Base-by-base conservation (phyloP, 1,140 invertebrate species). In the Diorhabda sublineata region DNA sequence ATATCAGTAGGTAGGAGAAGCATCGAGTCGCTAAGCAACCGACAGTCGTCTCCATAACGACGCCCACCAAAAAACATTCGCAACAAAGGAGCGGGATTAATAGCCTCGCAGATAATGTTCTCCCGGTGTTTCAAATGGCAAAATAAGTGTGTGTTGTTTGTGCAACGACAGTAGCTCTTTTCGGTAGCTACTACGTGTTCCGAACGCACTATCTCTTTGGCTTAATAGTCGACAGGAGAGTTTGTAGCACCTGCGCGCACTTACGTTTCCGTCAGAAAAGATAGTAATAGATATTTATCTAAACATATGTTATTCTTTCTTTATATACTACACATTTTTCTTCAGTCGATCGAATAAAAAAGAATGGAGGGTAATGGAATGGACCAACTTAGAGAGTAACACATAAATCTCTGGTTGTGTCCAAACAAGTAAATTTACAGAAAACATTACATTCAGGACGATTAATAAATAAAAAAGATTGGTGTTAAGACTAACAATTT, bases 81-180 rank as follows among this genome's bases (percentile, higher is more conserved):
- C 70, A 77, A 78, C 77, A 78, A 78, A 77, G 77, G 73, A 78
- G 71, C 73, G 71, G 76, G 77, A 78, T 78, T 78, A 78, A 78
- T 78, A 76, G 77, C 75, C 75, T 74, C 72, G 71, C 72, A 75
- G 77, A 77, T 78, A 77, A 78, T 78, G 76, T 72, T 71, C 71
- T 72, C 3, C 73, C 76, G 74, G 74, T 78, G 76, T 76, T 76
- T 73, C 74, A 77, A 77, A 78, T 78, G 76, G 75, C 67, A 71
- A 76, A 77, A 76, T 77, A 76, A 77, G 74, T 76, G 69, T 73
- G 70, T 75, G 70, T 65, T 66, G 41, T 66, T 26, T 58, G 58
- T 45, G 45, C 56, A 42, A 26, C 11, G n/a, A 11, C 58, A 60
- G n/a, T 52, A 52, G 47, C 47, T 58, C 64, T 58, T 56, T 67